Percentiles rank a stretch among this genome's conserved stretches.
Conservation (phyloP, 1,140 invertebrate species). For the Zaprionus kolodkinae region DNA sequence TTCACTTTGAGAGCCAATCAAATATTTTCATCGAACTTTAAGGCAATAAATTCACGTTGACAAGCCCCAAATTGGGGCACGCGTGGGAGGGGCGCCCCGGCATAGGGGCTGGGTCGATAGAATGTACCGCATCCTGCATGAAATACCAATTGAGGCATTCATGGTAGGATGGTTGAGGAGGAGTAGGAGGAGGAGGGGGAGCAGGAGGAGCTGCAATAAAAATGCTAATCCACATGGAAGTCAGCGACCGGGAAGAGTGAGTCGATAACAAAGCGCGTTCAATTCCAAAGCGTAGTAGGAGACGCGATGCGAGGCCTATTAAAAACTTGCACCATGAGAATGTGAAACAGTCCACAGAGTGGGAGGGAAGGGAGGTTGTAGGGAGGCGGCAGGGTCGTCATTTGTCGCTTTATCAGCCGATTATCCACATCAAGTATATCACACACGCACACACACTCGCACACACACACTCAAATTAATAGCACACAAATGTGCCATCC, state of each 20-base stretch:
- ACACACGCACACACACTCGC: slow-evolving; percentile 23
- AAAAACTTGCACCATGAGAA: slow-evolving; percentile 55
- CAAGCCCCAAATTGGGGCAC: slow-evolving; percentile 65
- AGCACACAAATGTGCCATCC: slow-evolving; percentile 70
- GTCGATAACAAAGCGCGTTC: slow-evolving; percentile 53
- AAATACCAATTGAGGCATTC: slow-evolving; percentile 29
- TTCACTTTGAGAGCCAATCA: slow-evolving; percentile 57
- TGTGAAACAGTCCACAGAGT: slow-evolving; percentile 25
- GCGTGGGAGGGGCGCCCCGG: neutral
- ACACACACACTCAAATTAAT: slow-evolving; percentile 59
- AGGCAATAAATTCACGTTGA: slow-evolving; percentile 71
- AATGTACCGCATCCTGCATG: slow-evolving; percentile 46
- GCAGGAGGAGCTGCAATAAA: slow-evolving; percentile 49
- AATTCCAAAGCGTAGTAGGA: slow-evolving; percentile 15
- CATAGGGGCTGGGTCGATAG: neutral
- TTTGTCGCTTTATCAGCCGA: slow-evolving; percentile 73
- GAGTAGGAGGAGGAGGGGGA: neutral
- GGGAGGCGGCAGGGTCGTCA: slow-evolving; percentile 37
- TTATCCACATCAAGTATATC: slow-evolving; percentile 55
- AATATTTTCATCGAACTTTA: slow-evolving; percentile 67
- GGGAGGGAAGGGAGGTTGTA: slow-evolving; percentile 13
- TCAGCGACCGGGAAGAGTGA: slow-evolving; percentile 27
- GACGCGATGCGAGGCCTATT: slow-evolving; percentile 50
- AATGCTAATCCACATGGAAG: slow-evolving; percentile 68
- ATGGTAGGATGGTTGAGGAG: neutral